Conservation (phyloP, 2,888 invertebrate genomes). For the Petrolisthes manimaculis region DNA sequence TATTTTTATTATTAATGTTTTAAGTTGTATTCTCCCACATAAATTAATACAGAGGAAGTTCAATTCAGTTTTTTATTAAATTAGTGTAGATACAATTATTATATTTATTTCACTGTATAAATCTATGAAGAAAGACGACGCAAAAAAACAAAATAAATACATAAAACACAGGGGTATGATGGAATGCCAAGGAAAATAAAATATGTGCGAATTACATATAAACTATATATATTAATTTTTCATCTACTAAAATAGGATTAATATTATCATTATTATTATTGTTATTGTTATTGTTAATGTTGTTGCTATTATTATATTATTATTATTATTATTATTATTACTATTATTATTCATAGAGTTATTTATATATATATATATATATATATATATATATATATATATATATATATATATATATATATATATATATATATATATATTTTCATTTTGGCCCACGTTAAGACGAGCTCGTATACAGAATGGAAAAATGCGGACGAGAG, state of each 20-base stretch:
- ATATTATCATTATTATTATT: background rate
- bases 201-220: too few species aligned
- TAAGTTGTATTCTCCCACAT: too few species aligned
- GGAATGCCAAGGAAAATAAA: too few species aligned
- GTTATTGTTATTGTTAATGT: background rate
- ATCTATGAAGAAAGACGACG: background rate
- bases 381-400: constrained; percentile 3
- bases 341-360: background rate
- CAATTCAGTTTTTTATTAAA: too few species aligned
- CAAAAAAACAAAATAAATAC: background rate
- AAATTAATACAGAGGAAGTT: too few species aligned
- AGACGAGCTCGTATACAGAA: too few species aligned
- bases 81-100: too few species aligned
- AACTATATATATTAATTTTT: background rate
- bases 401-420: constrained; percentile 11
- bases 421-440: constrained; percentile 11
- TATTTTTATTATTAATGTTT: too few species aligned
- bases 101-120: background rate
- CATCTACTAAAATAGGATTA: background rate
- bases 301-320: background rate
- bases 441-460: background rate
- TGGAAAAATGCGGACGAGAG: too few species aligned
- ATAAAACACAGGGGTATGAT: background rate
- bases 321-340: background rate
- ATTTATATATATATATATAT: constrained; percentile 7